Percentiles rank a stretch among this genome's conserved stretches.
Evolutionary conservation across 2,888 invertebrate species (phyloP).

Genomic region (Leuctra nigra): DNA sequence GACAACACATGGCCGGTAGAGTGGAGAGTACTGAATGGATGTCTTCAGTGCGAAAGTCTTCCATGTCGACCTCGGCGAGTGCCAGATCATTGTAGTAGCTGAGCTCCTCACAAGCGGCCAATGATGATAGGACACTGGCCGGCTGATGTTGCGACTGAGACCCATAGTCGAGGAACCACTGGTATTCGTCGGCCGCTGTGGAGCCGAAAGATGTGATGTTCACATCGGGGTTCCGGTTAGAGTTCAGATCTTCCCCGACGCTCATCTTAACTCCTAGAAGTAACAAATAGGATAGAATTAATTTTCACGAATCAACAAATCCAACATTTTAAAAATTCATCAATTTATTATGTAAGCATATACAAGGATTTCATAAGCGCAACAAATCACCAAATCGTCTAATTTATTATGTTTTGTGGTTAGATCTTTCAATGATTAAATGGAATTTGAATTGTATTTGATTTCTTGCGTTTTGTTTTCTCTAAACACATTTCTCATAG

Average conservation of each 20-base stretch:
- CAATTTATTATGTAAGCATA: no score
- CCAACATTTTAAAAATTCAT: no score
- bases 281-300: no score
- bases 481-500: no score
- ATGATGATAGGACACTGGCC: conserved; percentile 71
- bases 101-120: conserved; percentile 63
- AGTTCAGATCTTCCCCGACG: conserved; percentile 45
- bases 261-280: conserved; percentile 11
- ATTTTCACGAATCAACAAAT: no score
- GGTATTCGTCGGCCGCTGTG: conserved; percentile 59
- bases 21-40: conserved; percentile 80
- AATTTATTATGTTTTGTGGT: no score
- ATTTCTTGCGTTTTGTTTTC: no score
- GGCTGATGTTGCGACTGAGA: conserved; percentile 49
- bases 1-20: conserved; percentile 55
- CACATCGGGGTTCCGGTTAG: conserved; percentile 37
- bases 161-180: conserved; percentile 88
- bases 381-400: no score
- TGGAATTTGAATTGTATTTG: no score
- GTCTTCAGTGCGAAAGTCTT: conserved; percentile 86
- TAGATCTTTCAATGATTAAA: no score
- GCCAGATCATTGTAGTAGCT: conserved; percentile 78
- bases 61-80: conserved; percentile 91
- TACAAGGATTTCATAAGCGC: no score
- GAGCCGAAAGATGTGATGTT: conserved; percentile 36